Conservation (phyloP, 2,797 vertebrate species). For the Manis pentadactyla region DNA sequence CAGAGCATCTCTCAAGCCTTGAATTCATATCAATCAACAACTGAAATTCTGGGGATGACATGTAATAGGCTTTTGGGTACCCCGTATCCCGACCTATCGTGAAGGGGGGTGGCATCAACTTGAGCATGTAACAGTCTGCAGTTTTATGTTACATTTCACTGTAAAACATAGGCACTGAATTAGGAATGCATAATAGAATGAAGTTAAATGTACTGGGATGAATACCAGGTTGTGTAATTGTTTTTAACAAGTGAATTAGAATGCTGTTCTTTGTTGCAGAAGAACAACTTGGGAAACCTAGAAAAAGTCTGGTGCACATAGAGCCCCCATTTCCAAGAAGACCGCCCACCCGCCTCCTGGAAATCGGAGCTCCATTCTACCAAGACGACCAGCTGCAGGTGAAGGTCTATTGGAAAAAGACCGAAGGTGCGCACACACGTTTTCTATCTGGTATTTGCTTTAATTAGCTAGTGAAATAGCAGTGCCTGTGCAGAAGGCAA, state of each 20-base stretch:
- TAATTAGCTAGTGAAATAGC: background rate
- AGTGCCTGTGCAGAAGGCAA: background rate
- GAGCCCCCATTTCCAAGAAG: slow-evolving; percentile 88
- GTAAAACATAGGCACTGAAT: fast-evolving
- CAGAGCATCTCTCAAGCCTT: too few relatives aligned
- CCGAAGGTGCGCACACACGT: slow-evolving; percentile 89
- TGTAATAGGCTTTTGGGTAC: background rate
- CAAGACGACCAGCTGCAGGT: slow-evolving; percentile 95
- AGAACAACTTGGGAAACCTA: slow-evolving; percentile 81
- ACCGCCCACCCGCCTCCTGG: slow-evolving; percentile 89
- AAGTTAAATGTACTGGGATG: background rate
- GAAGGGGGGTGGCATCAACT: fast-evolving
- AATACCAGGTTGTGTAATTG: fast-evolving
- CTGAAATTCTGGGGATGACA: background rate
- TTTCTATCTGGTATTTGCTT: background rate
- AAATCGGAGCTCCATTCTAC: slow-evolving; percentile 95
- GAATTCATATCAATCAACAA: too few relatives aligned
- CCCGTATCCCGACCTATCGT: too few relatives aligned
- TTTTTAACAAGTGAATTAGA: too few relatives aligned
- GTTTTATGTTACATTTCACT: fast-evolving
- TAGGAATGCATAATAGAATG: fast-evolving
- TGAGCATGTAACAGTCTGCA: background rate
- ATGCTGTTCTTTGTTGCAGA: slow-evolving; percentile 80
- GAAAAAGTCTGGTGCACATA: slow-evolving; percentile 74
- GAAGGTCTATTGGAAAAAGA: slow-evolving; percentile 97